Evolutionary conservation across 2,113 vertebrate species (phyloP), one percentile per base, ranked within the genome.

Genomic region (Pyrgilauda ruficollis): DNA sequence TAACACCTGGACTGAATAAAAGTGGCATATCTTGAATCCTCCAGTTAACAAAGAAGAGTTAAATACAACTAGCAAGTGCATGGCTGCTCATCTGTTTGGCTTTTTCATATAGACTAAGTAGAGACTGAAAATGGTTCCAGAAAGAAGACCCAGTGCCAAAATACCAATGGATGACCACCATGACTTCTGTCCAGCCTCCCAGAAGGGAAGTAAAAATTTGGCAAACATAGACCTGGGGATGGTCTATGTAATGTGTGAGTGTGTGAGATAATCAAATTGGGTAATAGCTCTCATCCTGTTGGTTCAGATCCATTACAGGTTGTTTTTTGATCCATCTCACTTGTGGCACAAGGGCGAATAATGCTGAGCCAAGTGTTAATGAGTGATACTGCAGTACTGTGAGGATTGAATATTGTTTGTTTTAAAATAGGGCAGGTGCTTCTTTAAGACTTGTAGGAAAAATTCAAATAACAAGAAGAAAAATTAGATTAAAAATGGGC

Each of bases 161-260:
- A 84, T 55, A n/a, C 33, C 7, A 49, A 53, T 23, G 31, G 35
- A 50, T 81, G 18, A 23, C 20, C 16, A 46, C 9, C 11, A 23
- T 7, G 9, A 69, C 10, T 84, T 87, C 43, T 50, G 27, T 10
- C 17, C 13, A 27, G 3, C 6, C 5, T 82, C 11, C 15, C 21
- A 47, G 53, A 72, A 84, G 13, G 8, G 9, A 77, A 85, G 14
- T 26, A 3, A 81, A 80, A 74, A 49, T 52, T 70, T 70, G 49
- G 4, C 26, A 74, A 55, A 37, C 0, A 0, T 9, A 27, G 11
- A 11, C 1, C 9, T 53, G 15, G 3, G 6, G 4, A 86, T 6
- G 3, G 39, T 37, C 37, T 37, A 37, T 37, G 10, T 41, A 52
- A 28, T 33, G 13, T 73, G 8, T 53, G n/a, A 52, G 23, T 31